Base-by-base conservation (phyloP, 2,797 vertebrate species). In the Pangasius sanitwongsei region DNA sequence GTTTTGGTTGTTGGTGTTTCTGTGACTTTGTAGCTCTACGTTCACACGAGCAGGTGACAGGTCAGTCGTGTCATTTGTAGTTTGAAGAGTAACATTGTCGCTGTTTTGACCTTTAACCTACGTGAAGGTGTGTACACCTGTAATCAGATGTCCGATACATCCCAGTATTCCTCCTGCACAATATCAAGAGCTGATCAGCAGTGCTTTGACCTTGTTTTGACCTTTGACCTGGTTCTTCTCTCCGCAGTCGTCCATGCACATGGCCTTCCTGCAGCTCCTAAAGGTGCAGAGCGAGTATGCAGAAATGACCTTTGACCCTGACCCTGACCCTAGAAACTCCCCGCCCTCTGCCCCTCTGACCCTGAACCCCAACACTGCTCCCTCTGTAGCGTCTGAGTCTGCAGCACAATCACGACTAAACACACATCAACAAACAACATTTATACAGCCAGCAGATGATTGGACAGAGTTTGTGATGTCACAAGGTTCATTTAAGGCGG, bases 211-310 rank as follows among this genome's bases (percentile, higher is more conserved):
- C n/a, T 63, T 84, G 80, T 82, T 57, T 84, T 88, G 63, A 75
- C 34, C 34, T 65, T 81, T 86, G 67, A 28, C 86, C n/a, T 86
- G 86, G 63, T 34, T 78, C 34, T 91, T 92, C 83, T 92, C 69
- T 92, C 90, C 78, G 53, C 92, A 92, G 92, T 93, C 88, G 44
- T 89, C 90, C 37, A 83, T 87, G 53, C 75, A 89, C 77, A 85
- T 55, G 78, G 89, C 90, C 75, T 55, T 93, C 72, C 87, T 93
- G 75, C 91, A 93, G 88, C 89, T 93, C 86, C 77, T 93, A 87
- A 92, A 90, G 9, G 88, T 87, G 87, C 93, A 93, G 91, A 87
- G 89, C 8, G 87, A 93, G 87, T 91, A 89, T 59, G 92, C 84
- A 44, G 87, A 93, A 55, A 74, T 92, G 83, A 91, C 93, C 25